Evolutionary conservation across 2,888 invertebrate species (phyloP).

Genomic region (Drosophila lacicola): DNA sequence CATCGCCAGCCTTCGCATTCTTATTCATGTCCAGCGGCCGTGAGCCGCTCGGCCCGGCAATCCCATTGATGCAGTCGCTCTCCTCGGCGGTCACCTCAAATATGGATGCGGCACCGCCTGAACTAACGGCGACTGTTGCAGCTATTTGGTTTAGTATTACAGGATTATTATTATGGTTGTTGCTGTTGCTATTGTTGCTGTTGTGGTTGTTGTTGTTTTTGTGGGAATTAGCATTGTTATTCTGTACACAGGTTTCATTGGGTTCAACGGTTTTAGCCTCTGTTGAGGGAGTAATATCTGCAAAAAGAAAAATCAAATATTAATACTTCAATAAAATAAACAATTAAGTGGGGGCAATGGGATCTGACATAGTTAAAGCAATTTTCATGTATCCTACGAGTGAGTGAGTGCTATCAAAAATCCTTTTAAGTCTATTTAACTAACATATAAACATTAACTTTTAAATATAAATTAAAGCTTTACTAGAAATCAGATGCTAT

Average conservation of each 20-base stretch:
- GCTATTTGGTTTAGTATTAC: constrained; percentile 40
- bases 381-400: too few relatives aligned
- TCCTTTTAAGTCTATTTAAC: too few relatives aligned
- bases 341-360: too few relatives aligned
- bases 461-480: too few relatives aligned
- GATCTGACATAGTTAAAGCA: too few relatives aligned
- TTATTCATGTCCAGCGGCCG: constrained; percentile 83
- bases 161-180: constrained; percentile 60
- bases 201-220: constrained; percentile 56
- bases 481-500: too few relatives aligned
- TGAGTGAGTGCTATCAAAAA: too few relatives aligned
- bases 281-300: constrained; percentile 78
- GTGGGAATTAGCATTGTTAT: constrained; percentile 60
- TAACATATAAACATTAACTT: too few relatives aligned
- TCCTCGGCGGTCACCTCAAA: constrained; percentile 81
- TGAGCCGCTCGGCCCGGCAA: constrained; percentile 46
- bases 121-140: constrained; percentile 19
- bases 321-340: neutral
- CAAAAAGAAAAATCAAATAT: neutral
- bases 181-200: constrained; percentile 54
- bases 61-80: constrained; percentile 72
- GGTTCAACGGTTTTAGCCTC: constrained; percentile 76
- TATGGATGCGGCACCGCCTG: constrained; percentile 49
- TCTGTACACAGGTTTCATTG: constrained; percentile 77
- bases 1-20: constrained; percentile 78